Evolutionary conservation across 1,140 invertebrate genomes (phyloP).

Genomic region (Meteorus sp.): DNA sequence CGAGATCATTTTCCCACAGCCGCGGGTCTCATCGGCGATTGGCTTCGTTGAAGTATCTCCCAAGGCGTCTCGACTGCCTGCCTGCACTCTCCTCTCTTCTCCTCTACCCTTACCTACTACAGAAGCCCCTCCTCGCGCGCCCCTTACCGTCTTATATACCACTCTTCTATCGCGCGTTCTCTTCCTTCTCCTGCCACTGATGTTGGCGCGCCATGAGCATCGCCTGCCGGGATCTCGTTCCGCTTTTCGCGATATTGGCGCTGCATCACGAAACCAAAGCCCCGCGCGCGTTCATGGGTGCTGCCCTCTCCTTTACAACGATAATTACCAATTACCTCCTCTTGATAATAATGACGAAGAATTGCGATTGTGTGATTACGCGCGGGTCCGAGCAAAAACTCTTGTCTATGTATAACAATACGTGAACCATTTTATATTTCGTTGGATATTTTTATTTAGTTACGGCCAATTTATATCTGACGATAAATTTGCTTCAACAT

Average conservation of each 20-base stretch:
- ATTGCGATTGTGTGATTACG: neutral
- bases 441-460: no score
- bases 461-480: no score
- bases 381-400: neutral
- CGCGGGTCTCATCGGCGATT: slow-evolving; percentile 32
- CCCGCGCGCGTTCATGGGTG: slow-evolving; percentile 34
- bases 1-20: slow-evolving; percentile 54
- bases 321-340: slow-evolving; percentile 31
- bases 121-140: slow-evolving; percentile 5
- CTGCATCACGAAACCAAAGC: no score
- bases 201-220: slow-evolving; percentile 22
- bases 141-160: neutral
- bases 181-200: slow-evolving; percentile 25
- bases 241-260: slow-evolving; percentile 46
- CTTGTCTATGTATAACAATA: slow-evolving; percentile 4
- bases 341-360: slow-evolving; percentile 28
- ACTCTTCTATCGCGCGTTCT: slow-evolving; percentile 17
- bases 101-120: slow-evolving; percentile 3
- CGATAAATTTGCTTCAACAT: no score
- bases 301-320: neutral
- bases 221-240: slow-evolving; percentile 40
- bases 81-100: slow-evolving; percentile 25
- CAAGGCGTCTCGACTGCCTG: slow-evolving; percentile 15
- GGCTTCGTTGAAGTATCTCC: slow-evolving; percentile 33
- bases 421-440: no score